phyloP scores from a whole-genome alignment of 2,888 invertebrate species.

The Patella ulyssiponensis region DNA sequence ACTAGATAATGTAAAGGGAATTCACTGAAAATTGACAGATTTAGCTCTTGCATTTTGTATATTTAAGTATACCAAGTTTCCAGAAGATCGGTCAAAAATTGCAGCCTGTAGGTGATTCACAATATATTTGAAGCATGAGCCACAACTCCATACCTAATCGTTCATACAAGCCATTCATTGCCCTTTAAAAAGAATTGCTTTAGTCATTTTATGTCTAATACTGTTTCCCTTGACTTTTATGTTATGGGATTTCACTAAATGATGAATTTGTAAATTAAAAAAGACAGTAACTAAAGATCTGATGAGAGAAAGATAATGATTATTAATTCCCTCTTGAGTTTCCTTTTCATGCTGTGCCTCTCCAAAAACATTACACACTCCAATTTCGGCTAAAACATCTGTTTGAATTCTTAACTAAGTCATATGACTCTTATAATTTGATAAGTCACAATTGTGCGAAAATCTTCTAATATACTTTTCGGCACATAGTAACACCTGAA shows the following conservation, averaged over 20 bases:
- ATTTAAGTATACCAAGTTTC: too few relatives aligned
- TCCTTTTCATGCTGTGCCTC: neutral
- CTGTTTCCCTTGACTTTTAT: too few relatives aligned
- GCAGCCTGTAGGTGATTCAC: too few relatives aligned
- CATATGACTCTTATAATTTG: neutral
- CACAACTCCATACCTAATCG: too few relatives aligned
- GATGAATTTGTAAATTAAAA: constrained; percentile 5
- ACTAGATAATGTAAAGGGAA: too few relatives aligned
- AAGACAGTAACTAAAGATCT: neutral
- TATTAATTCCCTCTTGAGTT: neutral
- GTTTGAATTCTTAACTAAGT: neutral
- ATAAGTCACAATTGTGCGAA: neutral
- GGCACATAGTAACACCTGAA: too few relatives aligned
- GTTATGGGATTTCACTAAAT: neutral
- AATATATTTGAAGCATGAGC: too few relatives aligned
- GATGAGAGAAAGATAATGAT: too few relatives aligned
- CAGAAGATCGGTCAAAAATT: too few relatives aligned
- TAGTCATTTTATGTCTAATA: neutral
- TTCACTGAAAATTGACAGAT: too few relatives aligned
- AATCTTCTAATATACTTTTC: neutral
- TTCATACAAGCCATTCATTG: neutral
- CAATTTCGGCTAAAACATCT: neutral
- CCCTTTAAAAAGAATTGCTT: constrained; percentile 1
- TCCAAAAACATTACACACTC: neutral
- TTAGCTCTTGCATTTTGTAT: too few relatives aligned